Conservation (phyloP, 1,140 invertebrate genomes). For the Drosophila pachea region DNA sequence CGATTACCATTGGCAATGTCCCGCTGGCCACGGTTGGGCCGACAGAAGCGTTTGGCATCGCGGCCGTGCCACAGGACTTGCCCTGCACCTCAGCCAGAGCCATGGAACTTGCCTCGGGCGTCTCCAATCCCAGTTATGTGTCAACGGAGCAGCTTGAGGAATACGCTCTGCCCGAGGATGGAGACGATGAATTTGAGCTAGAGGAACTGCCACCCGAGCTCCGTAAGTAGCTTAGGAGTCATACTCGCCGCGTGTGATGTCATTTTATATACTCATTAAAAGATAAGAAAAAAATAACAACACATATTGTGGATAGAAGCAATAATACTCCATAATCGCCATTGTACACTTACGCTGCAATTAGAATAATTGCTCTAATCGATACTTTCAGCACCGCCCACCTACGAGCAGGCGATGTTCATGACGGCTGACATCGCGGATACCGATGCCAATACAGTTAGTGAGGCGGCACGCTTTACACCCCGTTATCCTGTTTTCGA, state of each 20-base stretch:
- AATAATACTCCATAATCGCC: too few relatives aligned
- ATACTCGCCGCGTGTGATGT: too few relatives aligned
- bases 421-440: conserved; percentile 75
- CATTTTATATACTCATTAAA: too few relatives aligned
- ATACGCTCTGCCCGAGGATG: conserved; percentile 63
- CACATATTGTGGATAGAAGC: too few relatives aligned
- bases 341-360: too few relatives aligned
- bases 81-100: conserved; percentile 63
- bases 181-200: conserved; percentile 60
- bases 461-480: conserved; percentile 61
- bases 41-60: conserved; percentile 11
- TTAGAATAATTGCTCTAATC: too few relatives aligned
- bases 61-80: conserved; percentile 49
- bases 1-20: conserved; percentile 74
- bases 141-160: conserved; percentile 51
- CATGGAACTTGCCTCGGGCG: conserved; percentile 44
- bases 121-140: conserved; percentile 45
- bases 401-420: conserved; percentile 74
- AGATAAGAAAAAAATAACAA: too few relatives aligned
- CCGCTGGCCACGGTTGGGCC: conserved; percentile 43
- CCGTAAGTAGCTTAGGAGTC: too few relatives aligned
- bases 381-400: conserved; percentile 59
- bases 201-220: conserved; percentile 54
- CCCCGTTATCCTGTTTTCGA: conserved; percentile 74
- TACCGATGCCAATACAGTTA: conserved; percentile 68